Evolutionary conservation across 2,797 vertebrate genomes (phyloP), one percentile per base, ranked within the genome.

Genomic region (Catamblyrhynchus diadema): DNA sequence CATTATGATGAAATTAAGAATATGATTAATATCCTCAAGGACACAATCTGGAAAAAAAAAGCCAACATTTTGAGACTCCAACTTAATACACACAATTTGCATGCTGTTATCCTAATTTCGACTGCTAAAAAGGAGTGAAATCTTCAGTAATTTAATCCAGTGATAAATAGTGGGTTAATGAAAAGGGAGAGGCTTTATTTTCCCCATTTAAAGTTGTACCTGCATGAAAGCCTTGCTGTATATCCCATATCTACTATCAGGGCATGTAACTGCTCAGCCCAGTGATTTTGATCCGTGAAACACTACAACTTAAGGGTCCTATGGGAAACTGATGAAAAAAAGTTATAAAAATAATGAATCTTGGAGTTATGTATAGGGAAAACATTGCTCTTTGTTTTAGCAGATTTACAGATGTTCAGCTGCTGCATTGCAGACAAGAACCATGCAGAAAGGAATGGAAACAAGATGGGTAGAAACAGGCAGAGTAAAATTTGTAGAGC

Each of bases 1-100:
- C 24, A 61, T 79, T 70, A 59, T 35, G 50, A 50, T 87, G 41
- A 78, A 92, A 72, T 74, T 75, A 86, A 65, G 24, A 42, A 42
- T 79, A 62, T 45, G 11, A 28, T 93, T 79, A 87, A 41, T 54
- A 44, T 32, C 10, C 33, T 91, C n/a, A 72, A 79, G 41, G 33
- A 88, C 12, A 30, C 5, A 45, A 7, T 21, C 8, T 74, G 30
- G 24, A 14, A 48, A 35, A 75, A 3, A 20, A 71, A 72, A 53
- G 3, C 1, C 39, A 72, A 5, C 8, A 35, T 50, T 84, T 37
- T 78, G 39, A 81, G 48, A 81, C 20, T 50, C 28, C 12, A 27
- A 9, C 17, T 73, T n/a, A 39, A 65, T 50, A 19, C 10, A 9
- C 7, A 51, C 0, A n/a, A 32, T 92, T 81, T 88, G 3, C 47